Evolutionary conservation across 2,113 vertebrate species (phyloP), one percentile per base, ranked within the genome.

Genomic region (Pituophis catenifer): DNA sequence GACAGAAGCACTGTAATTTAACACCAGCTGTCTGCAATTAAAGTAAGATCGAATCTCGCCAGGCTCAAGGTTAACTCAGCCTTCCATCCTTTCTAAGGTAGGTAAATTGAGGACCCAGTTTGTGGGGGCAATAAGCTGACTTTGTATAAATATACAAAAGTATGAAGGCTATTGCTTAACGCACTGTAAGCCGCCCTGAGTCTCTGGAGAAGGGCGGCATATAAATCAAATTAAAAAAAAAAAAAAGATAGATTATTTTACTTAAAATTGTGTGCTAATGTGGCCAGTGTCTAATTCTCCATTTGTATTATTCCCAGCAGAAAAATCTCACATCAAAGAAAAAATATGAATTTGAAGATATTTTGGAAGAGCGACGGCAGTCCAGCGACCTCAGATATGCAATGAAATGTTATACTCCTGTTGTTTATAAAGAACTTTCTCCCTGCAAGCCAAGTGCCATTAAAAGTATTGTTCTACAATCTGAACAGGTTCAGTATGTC

Each of bases 371-470:
- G 93, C 98, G 99, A 70, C 97, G 98, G 75, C 97, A 97, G 88
- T 98, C 98, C 96, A 99, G 99, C n/a, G 99, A 99, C 96, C 92
- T 99, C 94, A 97, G 98, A 96, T 99, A 99, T 0, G 99, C 99
- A 0, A 98, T 99, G 97, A 98, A 97, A 94, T 99, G 99, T 93
- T 99, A 98, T 85, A 97, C 98, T 0, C 99, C 99, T 0, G 96
- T 98, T 0, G 95, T 99, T 21, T 99, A 99, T 92, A 99, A 98
- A 94, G 98, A 98, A 3, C 91, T 99, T 88, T 96, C 96, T 70
- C 98, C 99, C 6, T 98, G 98, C 95, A 98, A 97, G 87, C 98
- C 98, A 88, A 96, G 92, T 0, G 93, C 96, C 62, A 98, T 99
- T 90, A 99, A 99, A 96, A 94, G 0, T 86, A 96, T 98, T 85